These are phyloP conservation scores for Molossus alvarezi DNA, from an alignment of 2,797 vertebrate genomes.

Conservation along the genomic window DNA sequence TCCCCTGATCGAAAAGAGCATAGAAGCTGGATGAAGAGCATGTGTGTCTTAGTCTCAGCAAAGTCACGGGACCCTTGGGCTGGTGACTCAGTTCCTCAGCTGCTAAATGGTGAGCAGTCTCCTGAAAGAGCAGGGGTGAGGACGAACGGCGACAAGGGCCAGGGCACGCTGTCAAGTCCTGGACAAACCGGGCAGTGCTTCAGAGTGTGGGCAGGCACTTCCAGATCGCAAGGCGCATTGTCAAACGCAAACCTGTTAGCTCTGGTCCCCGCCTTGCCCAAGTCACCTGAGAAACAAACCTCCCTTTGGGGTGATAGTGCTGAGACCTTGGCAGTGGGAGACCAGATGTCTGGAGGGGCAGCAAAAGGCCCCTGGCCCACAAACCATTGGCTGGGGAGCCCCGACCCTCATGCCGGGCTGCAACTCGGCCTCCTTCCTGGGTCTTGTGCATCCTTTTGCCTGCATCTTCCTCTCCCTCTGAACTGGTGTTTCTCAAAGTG, in stretches of 20 bases:
- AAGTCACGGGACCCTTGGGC: background rate
- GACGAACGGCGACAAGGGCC: background rate
- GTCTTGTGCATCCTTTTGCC: accelerated
- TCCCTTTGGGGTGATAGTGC: background rate
- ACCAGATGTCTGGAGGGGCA: background rate
- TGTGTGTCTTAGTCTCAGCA: accelerated
- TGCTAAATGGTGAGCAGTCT: background rate
- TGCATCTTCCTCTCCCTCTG: background rate
- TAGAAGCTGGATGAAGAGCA: background rate
- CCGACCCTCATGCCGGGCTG: accelerated
- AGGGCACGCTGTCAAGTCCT: background rate
- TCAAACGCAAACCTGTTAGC: background rate
- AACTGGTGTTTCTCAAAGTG: background rate
- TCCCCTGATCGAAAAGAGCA: background rate
- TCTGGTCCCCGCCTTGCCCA: background rate
- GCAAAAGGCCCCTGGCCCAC: background rate
- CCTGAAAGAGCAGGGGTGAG: background rate
- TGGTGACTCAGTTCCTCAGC: accelerated
- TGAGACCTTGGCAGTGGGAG: background rate
- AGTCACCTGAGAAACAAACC: background rate
- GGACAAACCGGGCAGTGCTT: background rate
- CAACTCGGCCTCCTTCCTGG: accelerated
- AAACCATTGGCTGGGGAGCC: background rate
- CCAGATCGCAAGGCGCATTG: too few relatives aligned
- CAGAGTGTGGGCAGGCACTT: background rate